Conservation (phyloP, 2,888 invertebrate genomes). For the Strigamia crassipes region DNA sequence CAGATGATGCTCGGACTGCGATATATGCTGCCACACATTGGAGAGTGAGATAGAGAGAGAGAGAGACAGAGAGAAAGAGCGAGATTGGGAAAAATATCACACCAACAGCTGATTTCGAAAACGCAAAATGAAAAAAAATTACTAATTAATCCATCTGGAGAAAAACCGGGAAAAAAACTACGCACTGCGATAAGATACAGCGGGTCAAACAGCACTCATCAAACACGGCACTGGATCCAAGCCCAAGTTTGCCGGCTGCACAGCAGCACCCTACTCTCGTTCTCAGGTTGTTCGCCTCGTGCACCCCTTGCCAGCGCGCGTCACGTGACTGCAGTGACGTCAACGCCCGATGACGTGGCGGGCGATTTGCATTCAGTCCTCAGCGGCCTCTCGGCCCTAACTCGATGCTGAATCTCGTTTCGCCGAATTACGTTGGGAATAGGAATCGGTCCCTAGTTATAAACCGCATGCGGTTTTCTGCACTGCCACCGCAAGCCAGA, state of each 20-base stretch:
- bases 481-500: background rate
- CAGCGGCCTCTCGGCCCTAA: background rate
- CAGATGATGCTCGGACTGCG: background rate
- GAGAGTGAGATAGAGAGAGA: background rate
- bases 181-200: background rate
- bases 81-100: background rate
- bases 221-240: conserved; percentile 16
- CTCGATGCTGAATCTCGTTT: conserved; percentile 1
- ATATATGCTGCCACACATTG: background rate
- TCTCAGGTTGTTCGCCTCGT: conserved; percentile 21
- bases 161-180: background rate
- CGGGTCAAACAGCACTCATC: conserved; percentile 17
- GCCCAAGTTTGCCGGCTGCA: conserved; percentile 21
- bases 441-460: conserved; percentile 8
- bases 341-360: background rate
- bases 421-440: background rate
- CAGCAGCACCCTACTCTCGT: conserved; percentile 21
- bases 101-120: background rate
- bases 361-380: conserved; percentile 5
- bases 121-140: background rate
- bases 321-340: background rate
- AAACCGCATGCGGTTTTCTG: conserved; percentile 3
- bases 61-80: no score
- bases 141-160: background rate
- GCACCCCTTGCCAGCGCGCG: conserved; percentile 11